Base-by-base conservation (phyloP, 1,140 invertebrate species). In the Lordiphosa mommai region DNA sequence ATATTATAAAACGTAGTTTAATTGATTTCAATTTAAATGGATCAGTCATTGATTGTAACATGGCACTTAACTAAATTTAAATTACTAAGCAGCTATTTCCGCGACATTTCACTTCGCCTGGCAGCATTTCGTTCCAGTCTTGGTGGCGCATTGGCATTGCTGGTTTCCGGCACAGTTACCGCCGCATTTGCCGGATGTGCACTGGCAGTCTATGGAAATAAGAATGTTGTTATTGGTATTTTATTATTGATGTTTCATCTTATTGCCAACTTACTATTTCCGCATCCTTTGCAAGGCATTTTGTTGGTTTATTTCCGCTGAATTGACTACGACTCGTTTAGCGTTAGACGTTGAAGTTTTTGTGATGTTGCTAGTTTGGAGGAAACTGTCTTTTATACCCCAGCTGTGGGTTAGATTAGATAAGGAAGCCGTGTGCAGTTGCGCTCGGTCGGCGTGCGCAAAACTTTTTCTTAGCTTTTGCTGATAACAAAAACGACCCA, bases 211-310 rank as follows among this genome's bases (percentile, higher is more conserved):
- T 79, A 12, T 13, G 6, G 32, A 10, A 33, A 10, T 32, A 13
- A 23, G 7, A 44, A 20, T 13, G 4, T 7, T 5, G 20, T 20
- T 5, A 40, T 61, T 61, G 50, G 13, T 9, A 52, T 12, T 29
- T 17, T 20, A 1, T 30, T 27, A 4, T 7, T 29, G 0, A 1
- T 20, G 37, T 6, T 30, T 1, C 1, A 8, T n/a, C 7, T 10
- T 34, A 14, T 1, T 14, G 17, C 4, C 33, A 80, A 80, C 73
- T 79, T 32, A 73, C 74, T 80, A 16, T 79, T 79, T 79, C 73
- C 74, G 44, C 74, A 79, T 79, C 74, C 69, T 50, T 80, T 80
- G 74, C 73, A 79, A 70, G 74, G 74, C 73, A 79, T 73, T 32
- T 73, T 73, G 5, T 37, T 36, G n/a, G 4, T 2, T 36, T 43